Percentiles rank a stretch among this genome's conserved stretches.
Conservation (phyloP, 2,888 invertebrate species). For the Xestia rhomboidea region DNA sequence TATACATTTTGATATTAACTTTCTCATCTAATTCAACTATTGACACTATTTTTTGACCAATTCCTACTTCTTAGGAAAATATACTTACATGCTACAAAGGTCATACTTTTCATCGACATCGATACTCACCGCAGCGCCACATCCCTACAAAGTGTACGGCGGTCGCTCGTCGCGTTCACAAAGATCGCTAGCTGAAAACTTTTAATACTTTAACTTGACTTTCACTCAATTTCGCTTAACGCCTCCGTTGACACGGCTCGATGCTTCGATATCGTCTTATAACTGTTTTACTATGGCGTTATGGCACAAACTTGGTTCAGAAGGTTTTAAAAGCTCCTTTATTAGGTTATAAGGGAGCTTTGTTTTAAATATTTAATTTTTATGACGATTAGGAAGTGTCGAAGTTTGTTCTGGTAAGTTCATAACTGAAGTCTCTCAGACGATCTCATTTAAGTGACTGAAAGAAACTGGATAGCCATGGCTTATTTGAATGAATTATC, state of each 20-base stretch:
- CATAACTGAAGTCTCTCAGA: neutral
- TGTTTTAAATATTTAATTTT: conserved; percentile 20
- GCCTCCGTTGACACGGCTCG: conserved; percentile 86
- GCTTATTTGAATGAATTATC: too few species aligned
- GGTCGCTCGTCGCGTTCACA: conserved; percentile 75
- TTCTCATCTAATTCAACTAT: neutral
- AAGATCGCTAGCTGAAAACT: conserved; percentile 90
- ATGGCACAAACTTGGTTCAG: conserved; percentile 66
- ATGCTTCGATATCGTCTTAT: conserved; percentile 80
- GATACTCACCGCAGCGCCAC: conserved; percentile 38
- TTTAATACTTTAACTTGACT: conserved; percentile 90
- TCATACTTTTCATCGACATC: conserved; percentile 49
- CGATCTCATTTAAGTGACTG: too few species aligned
- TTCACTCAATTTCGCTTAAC: conserved; percentile 90
- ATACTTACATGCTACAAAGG: neutral
- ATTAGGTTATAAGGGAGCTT: neutral
- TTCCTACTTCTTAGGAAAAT: neutral
- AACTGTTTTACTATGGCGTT: conserved; percentile 79
- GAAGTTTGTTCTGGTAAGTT: neutral
- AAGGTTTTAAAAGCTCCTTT: conserved; percentile 21
- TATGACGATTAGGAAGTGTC: neutral
- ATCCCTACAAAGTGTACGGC: conserved; percentile 69
- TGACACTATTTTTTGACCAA: neutral
- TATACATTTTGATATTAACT: neutral
- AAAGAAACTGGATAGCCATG: too few species aligned